Conservation (phyloP, 2,888 invertebrate genomes). For the Abrostola triplasia region DNA sequence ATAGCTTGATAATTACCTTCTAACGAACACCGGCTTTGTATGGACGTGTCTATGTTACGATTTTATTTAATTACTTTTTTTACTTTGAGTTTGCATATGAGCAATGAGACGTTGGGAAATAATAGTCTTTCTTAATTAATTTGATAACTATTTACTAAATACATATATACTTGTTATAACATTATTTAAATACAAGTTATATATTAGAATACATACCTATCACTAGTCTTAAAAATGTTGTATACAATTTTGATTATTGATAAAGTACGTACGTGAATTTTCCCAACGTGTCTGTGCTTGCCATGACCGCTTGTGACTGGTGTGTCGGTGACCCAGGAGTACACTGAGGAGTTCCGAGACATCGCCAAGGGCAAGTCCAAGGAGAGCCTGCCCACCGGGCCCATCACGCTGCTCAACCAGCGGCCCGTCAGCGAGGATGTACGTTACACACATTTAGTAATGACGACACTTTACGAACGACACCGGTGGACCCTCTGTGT, state of each 20-base stretch:
- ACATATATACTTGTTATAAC: too few species aligned
- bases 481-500: constrained; percentile 21
- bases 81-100: constrained; percentile 79
- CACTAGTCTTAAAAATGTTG: too few species aligned
- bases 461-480: constrained; percentile 33
- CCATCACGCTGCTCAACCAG: constrained; percentile 98
- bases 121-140: too few species aligned
- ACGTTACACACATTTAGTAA: constrained; percentile 82
- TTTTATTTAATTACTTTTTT: constrained; percentile 67
- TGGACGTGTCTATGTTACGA: constrained; percentile 75
- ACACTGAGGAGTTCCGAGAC: constrained; percentile 98
- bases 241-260: too few species aligned
- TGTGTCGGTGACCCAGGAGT: constrained; percentile 92
- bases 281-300: constrained; percentile 71
- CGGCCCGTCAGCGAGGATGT: constrained; percentile 98
- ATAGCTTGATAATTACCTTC: constrained; percentile 60
- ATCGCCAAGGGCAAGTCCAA: constrained; percentile 98
- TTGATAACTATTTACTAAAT: too few species aligned
- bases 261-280: too few species aligned
- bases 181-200: too few species aligned
- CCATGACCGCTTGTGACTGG: constrained; percentile 83
- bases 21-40: constrained; percentile 80
- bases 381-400: constrained; percentile 96
- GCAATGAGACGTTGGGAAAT: constrained; percentile 82
- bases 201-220: too few species aligned